Base-by-base conservation (phyloP, 2,113 vertebrate genomes). In the Cervus canadensis region DNA sequence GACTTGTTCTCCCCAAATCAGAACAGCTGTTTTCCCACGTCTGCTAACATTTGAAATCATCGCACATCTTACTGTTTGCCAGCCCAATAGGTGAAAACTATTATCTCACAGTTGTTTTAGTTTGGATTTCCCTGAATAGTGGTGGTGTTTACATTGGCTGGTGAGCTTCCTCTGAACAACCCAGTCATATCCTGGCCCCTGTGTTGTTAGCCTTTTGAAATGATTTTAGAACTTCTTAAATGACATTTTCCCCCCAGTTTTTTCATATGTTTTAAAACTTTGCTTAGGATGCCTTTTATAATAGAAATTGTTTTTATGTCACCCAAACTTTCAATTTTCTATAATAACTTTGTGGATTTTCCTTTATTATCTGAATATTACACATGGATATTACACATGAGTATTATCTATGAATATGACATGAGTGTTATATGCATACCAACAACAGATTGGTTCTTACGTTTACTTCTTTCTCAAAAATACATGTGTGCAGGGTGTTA, bases 111-210 rank as follows among this genome's bases (percentile, higher is more conserved):
- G 33, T 57, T 62, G 67, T 81, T 93, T 88, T 59, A 45, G 17
- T 59, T 84, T 94, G 79, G 25, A 92, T 82, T 96, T 97, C 67
- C 93, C 83, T 86, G 91, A 93, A 93, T 25, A 57, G 28, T 36
- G 13, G 30, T n/a, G 14, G 56, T 95, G 88, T 96, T 97, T 82
- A 86, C 54, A 21, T 60, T 94, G 95, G 95, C 88, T 54, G 13
- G 40, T 57, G 9, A 6, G 7, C 74, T 40, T 91, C 91, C 62
- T 78, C 48, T 45, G 87, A 97, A 71, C 30, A 91, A 89, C 56
- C 40, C 90, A 56, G 23, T 59, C 23, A 81, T 50, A 67, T 76
- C 60, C 81, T 57, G 57, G 43, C 1, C 54, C 14, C 40, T 30
- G 1, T 19, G 17, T 30, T 43, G n/a, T 76, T 45, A 52, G 26